Evolutionary conservation across 2,797 vertebrate genomes (phyloP), one percentile per base, ranked within the genome.

Genomic region (Pseudochirops corinnae): DNA sequence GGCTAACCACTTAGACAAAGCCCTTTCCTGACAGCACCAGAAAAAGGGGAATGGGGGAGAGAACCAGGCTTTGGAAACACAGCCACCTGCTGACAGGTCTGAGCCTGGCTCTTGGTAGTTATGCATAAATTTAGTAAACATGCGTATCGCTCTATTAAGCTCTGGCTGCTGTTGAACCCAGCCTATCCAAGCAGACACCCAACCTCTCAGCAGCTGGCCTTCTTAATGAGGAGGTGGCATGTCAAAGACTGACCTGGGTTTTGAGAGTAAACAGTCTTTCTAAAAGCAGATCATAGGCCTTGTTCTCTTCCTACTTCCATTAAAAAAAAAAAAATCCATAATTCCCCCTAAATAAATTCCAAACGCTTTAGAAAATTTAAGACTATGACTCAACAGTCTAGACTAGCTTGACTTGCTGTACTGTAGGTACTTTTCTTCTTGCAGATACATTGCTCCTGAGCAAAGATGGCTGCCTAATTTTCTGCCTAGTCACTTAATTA

Each of bases 101-200:
- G 94, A 87, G 52, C 94, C 92, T 50, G 52, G 53, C 67, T 39
- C 95, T 90, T 94, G 94, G 1, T 60, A 62, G 93, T 93, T 97
- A 74, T 92, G 95, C 96, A 60, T 97, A 98, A 87, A 96, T 95
- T 97, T 95, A 97, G 93, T 93, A 95, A 95, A 96, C 74, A 93
- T 0, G 58, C 21, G 0, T 95, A 92, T 95, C 95, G 92, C 95
- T 94, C 97, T 90, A 92, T 90, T 93, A 33, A 96, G 96, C 96
- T 98, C 95, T 97, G 7, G 39, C 39, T 87, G 92, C 95, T 55
- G 93, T 94, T 62, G 95, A 95, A 93, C 92, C 97, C 92, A 50
- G 57, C 0, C 39, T 93, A 93, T 94, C 94, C 92, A 96, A 91
- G 33, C 96, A 96, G 0, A 94, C 93, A 50, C 67, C 67, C 18